phyloP scores from a whole-genome alignment of 2,888 invertebrate species.

The Plebejus anna region DNA sequence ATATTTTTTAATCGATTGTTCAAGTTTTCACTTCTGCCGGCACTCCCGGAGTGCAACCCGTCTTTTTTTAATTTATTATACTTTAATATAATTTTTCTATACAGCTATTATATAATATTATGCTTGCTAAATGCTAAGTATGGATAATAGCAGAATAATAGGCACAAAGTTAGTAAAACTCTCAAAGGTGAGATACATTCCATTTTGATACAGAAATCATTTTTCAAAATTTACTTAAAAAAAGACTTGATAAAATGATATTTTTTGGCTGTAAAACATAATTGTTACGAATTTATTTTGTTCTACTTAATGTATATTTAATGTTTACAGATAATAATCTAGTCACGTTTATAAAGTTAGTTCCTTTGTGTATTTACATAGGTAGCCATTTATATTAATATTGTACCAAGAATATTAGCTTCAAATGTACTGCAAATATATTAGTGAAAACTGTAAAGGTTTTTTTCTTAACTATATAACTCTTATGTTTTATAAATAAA shows the following conservation, averaged over 20 bases:
- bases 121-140: neutral
- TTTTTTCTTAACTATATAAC: neutral
- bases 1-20: too few species aligned
- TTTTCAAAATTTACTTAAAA: neutral
- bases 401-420: constrained; percentile 5
- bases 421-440: constrained; percentile 24
- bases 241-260: neutral
- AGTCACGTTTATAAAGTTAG: constrained; percentile 15
- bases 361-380: constrained; percentile 21
- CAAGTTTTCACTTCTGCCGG: too few species aligned
- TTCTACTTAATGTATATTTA: neutral
- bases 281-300: constrained; percentile 20
- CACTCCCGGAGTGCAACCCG: too few species aligned
- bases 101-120: neutral
- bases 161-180: constrained; percentile 7
- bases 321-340: neutral
- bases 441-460: neutral
- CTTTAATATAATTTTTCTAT: neutral
- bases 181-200: constrained; percentile 7
- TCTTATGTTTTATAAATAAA: neutral
- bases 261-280: neutral
- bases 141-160: neutral
- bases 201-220: neutral
- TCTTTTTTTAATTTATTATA: too few species aligned
- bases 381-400: neutral